Base-by-base conservation (phyloP, 2,797 vertebrate species). In the Ambastaia sidthimunki region DNA sequence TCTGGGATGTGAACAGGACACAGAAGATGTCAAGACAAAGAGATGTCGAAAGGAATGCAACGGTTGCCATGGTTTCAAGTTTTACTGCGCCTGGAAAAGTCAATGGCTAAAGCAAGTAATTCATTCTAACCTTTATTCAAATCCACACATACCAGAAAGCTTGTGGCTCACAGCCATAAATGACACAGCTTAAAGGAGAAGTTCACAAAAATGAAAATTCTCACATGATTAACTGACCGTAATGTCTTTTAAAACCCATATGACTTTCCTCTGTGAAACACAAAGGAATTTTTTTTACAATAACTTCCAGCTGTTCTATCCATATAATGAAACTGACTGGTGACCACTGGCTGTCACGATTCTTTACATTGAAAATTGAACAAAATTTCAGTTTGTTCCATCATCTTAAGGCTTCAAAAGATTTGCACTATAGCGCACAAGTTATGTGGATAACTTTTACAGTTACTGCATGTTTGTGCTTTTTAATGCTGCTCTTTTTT, bases 61-160 rank as follows among this genome's bases (percentile, higher is more conserved):
- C 74, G 59, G 90, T 92, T 91, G 88, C 91, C 86, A 90, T 87
- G 89, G 89, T 80, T 76, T 75, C 66, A 71, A 76, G 86, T 89
- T 93, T 91, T 92, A 91, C 81, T 74, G 84, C 82, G 76, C 68
- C 74, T 12, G 82, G 74, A 89, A 88, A 90, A 86, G 87, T 85
- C 81, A 76, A 23, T 41, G 81, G 88, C 82, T 88, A 83, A 86
- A 82, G 72, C 84, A 82, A 82, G 88, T 89, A 87, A 89, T 91
- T 91, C 90, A 90, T 81, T 87, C 88, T 88, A 87, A 37, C 82
- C 71, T 85, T 84, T 84, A 76, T 3, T 55, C 41, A 44, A 82
- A 80, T 34, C 57, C 54, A 62, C 75, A 67, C 70, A 65, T 62
- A 48, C 50, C 69, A 73, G 44, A 66, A 69, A 63, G 7, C 55